Percentiles rank a stretch among this genome's conserved stretches.
Evolutionary conservation across 2,113 vertebrate genomes (phyloP).

Genomic region (Podocnemis expansa): DNA sequence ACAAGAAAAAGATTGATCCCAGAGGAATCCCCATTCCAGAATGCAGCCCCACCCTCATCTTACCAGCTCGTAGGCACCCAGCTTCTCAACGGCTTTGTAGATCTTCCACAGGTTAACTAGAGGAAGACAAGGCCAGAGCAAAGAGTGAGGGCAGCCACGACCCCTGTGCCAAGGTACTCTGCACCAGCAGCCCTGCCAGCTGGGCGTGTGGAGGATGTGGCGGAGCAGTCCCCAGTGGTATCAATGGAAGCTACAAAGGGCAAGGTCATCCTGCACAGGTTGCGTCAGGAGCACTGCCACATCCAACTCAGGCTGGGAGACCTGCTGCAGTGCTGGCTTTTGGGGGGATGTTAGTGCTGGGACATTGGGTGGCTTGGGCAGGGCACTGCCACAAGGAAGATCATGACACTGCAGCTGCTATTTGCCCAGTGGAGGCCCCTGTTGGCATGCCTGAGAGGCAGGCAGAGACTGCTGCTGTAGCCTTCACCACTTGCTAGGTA

Average conservation of each 20-base stretch:
- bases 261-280: not conserved
- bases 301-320: not conserved
- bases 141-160: not conserved
- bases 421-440: not conserved
- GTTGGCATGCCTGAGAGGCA: not conserved
- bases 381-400: not conserved
- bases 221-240: not conserved
- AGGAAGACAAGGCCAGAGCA: not conserved
- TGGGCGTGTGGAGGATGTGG: not conserved
- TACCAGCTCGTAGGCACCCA: conserved; percentile 94
- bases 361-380: not conserved
- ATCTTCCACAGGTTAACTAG: conserved; percentile 96
- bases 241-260: not conserved
- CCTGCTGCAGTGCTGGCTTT: not conserved
- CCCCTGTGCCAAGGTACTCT: not conserved
- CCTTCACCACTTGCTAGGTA: not conserved
- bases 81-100: conserved; percentile 92
- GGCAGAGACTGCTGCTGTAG: not conserved
- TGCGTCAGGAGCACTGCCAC: not conserved
- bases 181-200: not conserved
- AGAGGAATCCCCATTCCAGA: rapidly evolving
- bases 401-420: not conserved
- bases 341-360: not conserved
- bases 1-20: not conserved
- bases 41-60: conserved; percentile 43